Percentiles rank a stretch among this genome's conserved stretches.
These are phyloP conservation scores for Batillaria attramentaria DNA, from an alignment of 1,140 invertebrate genomes.

Conservation along the genomic window DNA sequence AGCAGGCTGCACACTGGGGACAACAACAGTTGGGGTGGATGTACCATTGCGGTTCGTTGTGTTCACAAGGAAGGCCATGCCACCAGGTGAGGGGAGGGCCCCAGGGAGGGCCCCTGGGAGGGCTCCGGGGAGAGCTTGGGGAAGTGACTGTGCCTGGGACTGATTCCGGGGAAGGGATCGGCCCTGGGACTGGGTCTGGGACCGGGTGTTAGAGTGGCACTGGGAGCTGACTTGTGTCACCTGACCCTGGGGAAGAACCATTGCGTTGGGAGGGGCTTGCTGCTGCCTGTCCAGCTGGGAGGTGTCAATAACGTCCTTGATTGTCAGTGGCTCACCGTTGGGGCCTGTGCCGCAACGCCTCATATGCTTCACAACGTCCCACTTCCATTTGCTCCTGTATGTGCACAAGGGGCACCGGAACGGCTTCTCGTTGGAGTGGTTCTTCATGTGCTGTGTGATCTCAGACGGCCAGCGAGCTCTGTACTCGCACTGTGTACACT, in stretches of 20 bases:
- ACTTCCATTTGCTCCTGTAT: constrained; percentile 72
- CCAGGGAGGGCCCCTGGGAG: background rate
- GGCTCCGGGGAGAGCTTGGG: background rate
- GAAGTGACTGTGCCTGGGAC: background rate
- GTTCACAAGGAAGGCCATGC: background rate
- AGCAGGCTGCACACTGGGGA: no score
- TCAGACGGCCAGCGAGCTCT: constrained; percentile 71
- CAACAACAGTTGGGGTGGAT: no score
- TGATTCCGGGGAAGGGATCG: constrained; percentile 18
- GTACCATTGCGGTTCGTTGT: no score
- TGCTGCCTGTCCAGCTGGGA: constrained; percentile 47
- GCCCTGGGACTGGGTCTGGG: constrained; percentile 18
- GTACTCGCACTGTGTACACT: constrained; percentile 69
- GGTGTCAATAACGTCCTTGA: constrained; percentile 70
- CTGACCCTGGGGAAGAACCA: constrained; percentile 55
- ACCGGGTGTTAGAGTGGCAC: constrained; percentile 29
- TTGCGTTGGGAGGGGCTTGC: constrained; percentile 63
- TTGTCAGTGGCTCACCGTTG: no score
- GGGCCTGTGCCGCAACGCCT: constrained; percentile 69
- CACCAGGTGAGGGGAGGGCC: background rate
- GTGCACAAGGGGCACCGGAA: constrained; percentile 70
- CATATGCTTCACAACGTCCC: constrained; percentile 73
- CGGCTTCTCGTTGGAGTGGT: constrained; percentile 71
- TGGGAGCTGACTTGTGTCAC: constrained; percentile 49
- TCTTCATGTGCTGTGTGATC: constrained; percentile 72